Percentiles rank a stretch among this genome's conserved stretches.
phyloP scores from a whole-genome alignment of 2,888 invertebrate genomes.

The Tachina fera region DNA sequence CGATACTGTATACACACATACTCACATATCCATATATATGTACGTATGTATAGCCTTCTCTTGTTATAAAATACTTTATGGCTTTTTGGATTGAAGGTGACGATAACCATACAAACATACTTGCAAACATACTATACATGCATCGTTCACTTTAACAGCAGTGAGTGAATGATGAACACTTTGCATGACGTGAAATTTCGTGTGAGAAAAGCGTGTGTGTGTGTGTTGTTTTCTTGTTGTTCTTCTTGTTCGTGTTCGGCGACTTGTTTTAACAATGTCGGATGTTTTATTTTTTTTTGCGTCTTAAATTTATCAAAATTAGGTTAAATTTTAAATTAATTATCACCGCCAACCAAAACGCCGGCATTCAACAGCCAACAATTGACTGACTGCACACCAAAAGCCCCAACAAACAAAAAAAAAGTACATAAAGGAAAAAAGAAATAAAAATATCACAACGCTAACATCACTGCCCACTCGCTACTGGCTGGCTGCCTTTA shows the following conservation, averaged over 20 bases:
- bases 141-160: neutral
- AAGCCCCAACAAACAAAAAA: conserved; percentile 11
- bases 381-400: conserved; percentile 13
- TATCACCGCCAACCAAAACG: conserved; percentile 44
- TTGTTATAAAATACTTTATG: too few relatives aligned
- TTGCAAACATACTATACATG: too few relatives aligned
- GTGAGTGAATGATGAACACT: neutral
- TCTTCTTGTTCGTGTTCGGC: conserved; percentile 38
- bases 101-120: neutral
- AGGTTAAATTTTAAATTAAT: conserved; percentile 74
- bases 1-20: too few relatives aligned
- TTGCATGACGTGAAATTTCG: neutral
- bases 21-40: too few relatives aligned
- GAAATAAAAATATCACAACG: neutral
- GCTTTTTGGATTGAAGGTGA: neutral
- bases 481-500: neutral
- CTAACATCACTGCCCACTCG: neutral
- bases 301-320: conserved; percentile 76
- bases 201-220: neutral
- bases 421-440: conserved; percentile 13
- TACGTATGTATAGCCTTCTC: too few relatives aligned
- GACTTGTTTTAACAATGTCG: conserved; percentile 22
- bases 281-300: conserved; percentile 69
- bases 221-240: conserved; percentile 3
- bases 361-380: conserved; percentile 44